Base-by-base conservation (phyloP, 2,888 invertebrate genomes). In the Himalopsyche kuldschensis region DNA sequence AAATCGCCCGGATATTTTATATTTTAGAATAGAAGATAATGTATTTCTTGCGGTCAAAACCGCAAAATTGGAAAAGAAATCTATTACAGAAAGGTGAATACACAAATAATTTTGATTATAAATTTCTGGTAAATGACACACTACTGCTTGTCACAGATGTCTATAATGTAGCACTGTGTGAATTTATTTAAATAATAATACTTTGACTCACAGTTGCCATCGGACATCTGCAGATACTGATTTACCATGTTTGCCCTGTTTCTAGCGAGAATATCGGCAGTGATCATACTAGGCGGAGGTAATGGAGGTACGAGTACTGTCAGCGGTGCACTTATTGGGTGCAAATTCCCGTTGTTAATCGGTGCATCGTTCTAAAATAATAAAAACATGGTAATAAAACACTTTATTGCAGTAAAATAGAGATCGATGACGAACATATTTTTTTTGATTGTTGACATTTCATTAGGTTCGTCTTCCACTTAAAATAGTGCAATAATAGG, bases 141-240 rank as follows among this genome's bases (percentile, higher is more conserved):
- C n/a, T n/a, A n/a, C n/a, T n/a, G n/a, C n/a, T n/a, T n/a, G n/a
- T n/a, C n/a, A n/a, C n/a, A n/a, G n/a, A n/a, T n/a, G n/a, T 5
- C 35, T 35, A 35, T 35, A 35, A 35, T 4, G 10, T 35, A 35
- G 35, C 35, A n/a, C 30, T 20, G 11, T 75, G 75, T 11, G 32
- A 75, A 75, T 17, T 75, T 31, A 4, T n/a, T 1, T 31, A n/a
- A n/a, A n/a, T n/a, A n/a, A n/a, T n/a, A 32, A 11, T 24, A 76
- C 4, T 32, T 32, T 41, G 35, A 46, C 47, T 27, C 41, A 46
- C 46, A 78, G 46, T 78, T 78, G 41, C 78, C 41, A 24, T 84
- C 86, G 69, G 86, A 55, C 80, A 86, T 86, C 48, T 84, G 86
- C 30, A 86, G 47, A 80, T 86, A 86, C 79, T 84, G 86, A 32